Conservation (phyloP, 2,113 vertebrate genomes). For the Chloropsis cyanopogon region DNA sequence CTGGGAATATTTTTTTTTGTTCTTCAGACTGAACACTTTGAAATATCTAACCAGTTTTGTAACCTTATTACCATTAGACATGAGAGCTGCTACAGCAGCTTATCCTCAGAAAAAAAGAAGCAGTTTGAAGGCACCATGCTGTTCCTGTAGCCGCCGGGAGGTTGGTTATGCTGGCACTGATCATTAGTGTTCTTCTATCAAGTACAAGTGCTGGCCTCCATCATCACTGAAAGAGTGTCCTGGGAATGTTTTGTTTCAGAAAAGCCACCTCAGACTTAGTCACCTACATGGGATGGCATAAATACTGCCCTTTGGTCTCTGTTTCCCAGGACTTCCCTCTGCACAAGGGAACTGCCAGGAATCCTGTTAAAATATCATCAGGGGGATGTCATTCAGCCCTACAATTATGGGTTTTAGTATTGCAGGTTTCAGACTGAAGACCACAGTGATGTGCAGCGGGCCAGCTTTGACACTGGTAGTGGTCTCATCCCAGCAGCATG, state of each 20-base stretch:
- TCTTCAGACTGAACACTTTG: neutral
- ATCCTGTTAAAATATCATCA: neutral
- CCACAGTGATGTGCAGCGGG: neutral
- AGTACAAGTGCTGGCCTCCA: neutral
- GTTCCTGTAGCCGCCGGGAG: neutral
- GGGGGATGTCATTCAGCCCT: neutral
- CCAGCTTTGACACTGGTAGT: neutral
- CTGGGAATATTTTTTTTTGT: neutral
- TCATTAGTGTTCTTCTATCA: neutral
- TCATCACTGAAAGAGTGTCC: neutral
- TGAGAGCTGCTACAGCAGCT: neutral
- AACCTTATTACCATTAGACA: neutral
- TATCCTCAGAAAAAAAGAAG: neutral
- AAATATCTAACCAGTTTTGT: neutral
- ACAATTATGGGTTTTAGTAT: neutral
- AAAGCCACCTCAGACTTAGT: neutral
- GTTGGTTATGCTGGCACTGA: neutral
- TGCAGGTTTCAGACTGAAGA: neutral
- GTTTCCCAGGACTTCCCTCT: neutral
- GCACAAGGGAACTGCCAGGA: neutral
- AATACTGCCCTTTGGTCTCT: neutral
- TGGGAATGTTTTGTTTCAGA: neutral
- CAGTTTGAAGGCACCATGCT: neutral
- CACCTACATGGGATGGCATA: neutral
- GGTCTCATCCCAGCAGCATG: neutral